Conservation (phyloP, 2,888 invertebrate species). For the Peribatodes rhomboidaria region DNA sequence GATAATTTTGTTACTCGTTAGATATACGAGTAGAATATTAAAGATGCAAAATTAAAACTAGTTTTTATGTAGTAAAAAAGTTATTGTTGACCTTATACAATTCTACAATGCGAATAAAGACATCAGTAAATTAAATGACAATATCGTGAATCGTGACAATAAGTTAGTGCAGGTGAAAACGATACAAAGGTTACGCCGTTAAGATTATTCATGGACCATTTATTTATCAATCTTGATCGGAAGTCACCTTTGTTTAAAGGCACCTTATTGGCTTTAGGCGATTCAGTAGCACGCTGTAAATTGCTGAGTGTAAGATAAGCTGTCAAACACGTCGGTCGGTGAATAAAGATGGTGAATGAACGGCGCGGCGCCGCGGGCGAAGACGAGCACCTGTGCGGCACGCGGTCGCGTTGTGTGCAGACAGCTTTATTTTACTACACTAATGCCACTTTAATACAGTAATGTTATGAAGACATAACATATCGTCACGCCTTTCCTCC, state of each 20-base stretch:
- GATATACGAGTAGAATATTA: background rate
- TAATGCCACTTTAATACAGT: background rate
- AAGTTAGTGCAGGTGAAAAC: conserved; percentile 13
- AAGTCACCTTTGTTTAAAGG: conserved; percentile 14
- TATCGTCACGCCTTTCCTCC: too few species aligned
- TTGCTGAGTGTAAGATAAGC: conserved; percentile 23
- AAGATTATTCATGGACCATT: conserved; percentile 12
- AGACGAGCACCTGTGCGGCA: conserved; percentile 9
- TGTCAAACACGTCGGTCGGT: conserved; percentile 8
- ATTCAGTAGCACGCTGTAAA: conserved; percentile 28
- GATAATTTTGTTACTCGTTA: conserved; percentile 1
- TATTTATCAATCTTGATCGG: conserved; percentile 13
- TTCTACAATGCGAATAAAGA: background rate
- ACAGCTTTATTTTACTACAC: conserved; percentile 20
- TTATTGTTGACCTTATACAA: background rate
- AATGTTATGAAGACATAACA: background rate
- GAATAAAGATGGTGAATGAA: conserved; percentile 12
- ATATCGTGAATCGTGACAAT: conserved; percentile 3
- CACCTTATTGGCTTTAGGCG: conserved; percentile 23
- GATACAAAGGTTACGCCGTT: conserved; percentile 17
- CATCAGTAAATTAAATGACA: background rate
- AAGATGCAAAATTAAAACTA: background rate
- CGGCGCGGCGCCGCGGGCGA: conserved; percentile 18
- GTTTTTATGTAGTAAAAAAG: background rate
- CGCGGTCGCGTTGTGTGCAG: background rate